Conservation (phyloP, 2,888 invertebrate species). For the Kryphioiulus occultus region DNA sequence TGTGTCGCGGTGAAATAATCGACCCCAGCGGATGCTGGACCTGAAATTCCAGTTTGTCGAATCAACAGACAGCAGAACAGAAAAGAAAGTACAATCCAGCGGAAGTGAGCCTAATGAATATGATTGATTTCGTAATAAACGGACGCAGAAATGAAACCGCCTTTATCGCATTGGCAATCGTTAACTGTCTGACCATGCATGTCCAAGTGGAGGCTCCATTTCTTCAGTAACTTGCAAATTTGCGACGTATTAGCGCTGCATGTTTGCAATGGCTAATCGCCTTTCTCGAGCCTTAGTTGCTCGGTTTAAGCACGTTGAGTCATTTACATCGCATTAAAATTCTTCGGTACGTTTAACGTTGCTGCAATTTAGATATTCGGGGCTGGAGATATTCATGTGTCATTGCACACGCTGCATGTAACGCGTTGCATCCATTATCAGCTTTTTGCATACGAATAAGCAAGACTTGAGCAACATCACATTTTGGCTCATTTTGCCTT, state of each 20-base stretch:
- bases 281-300: background rate
- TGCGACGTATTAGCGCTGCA: background rate
- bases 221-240: background rate
- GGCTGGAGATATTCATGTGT: background rate
- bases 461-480: background rate
- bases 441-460: background rate
- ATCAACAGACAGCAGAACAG: background rate
- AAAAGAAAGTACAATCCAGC: background rate
- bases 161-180: background rate
- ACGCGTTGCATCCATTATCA: background rate
- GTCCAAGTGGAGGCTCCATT: background rate
- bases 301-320: background rate
- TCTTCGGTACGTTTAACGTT: background rate
- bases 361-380: conserved; percentile 1
- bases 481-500: too few relatives aligned
- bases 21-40: background rate
- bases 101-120: conserved; percentile 11
- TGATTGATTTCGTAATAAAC: conserved; percentile 15
- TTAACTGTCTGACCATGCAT: background rate
- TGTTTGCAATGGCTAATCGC: background rate
- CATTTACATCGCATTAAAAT: background rate
- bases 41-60: background rate
- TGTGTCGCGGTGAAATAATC: background rate
- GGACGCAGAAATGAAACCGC: background rate
- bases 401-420: background rate